Percentiles rank a stretch among this genome's conserved stretches.
These are phyloP conservation scores for Athalia circularis DNA, from an alignment of 2,888 invertebrate genomes.

Conservation along the genomic window DNA sequence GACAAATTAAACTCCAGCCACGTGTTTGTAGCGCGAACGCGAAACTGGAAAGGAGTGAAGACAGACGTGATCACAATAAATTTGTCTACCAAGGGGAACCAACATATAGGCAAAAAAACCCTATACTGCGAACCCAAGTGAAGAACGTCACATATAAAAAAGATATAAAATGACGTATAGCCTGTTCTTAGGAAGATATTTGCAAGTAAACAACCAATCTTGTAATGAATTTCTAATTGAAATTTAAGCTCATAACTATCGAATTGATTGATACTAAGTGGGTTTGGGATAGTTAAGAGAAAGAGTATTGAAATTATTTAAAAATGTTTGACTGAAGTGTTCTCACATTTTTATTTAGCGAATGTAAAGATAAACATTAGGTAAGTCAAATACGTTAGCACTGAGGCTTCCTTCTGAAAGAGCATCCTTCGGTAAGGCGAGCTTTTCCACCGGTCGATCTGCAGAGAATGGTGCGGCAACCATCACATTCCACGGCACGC, in stretches of 20 bases:
- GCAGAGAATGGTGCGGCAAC: constrained; percentile 98
- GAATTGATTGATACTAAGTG: no score
- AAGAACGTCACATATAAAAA: constrained; percentile 11
- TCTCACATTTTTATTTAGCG: constrained; percentile 59
- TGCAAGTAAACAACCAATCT: no score
- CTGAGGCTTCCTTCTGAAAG: constrained; percentile 98
- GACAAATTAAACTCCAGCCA: constrained; percentile 65
- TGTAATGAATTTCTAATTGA: no score
- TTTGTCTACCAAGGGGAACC: constrained; percentile 6
- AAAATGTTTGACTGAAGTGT: neutral
- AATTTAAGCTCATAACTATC: no score
- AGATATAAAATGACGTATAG: no score
- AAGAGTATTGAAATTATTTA: neutral
- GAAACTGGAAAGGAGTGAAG: constrained; percentile 63
- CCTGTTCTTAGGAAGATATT: no score
- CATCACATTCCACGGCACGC: constrained; percentile 98
- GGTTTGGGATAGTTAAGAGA: no score
- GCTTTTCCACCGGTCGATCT: constrained; percentile 99
- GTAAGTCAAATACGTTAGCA: constrained; percentile 74
- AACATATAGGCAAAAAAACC: neutral
- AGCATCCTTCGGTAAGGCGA: constrained; percentile 98
- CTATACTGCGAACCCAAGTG: neutral
- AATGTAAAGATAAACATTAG: constrained; percentile 56
- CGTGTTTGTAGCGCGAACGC: constrained; percentile 67
- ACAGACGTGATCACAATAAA: neutral